These are phyloP conservation scores for Tor tambroides DNA, from an alignment of 2,113 vertebrate species.

Conservation along the genomic window DNA sequence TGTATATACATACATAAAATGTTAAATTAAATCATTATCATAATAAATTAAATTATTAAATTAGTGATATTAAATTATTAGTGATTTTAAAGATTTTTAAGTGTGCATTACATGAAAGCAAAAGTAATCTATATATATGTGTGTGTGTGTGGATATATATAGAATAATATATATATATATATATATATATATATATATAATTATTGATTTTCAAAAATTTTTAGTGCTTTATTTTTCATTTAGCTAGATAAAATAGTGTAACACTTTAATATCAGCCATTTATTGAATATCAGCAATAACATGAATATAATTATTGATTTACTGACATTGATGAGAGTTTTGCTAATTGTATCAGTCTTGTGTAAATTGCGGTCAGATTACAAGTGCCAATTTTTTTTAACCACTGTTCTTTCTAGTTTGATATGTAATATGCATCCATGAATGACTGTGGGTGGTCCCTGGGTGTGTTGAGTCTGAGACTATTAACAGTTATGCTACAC, in stretches of 20 bases:
- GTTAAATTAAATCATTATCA: no score
- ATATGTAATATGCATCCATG: background rate
- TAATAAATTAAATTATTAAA: no score
- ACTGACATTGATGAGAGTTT: background rate
- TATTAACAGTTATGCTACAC: background rate
- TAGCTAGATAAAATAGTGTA: background rate
- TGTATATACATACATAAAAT: no score
- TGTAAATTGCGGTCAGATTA: background rate
- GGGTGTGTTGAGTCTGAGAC: background rate
- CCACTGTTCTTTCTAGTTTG: background rate
- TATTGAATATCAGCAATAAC: no score
- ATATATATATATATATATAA: background rate
- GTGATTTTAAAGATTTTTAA: no score
- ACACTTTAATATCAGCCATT: no score
- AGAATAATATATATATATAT: no score
- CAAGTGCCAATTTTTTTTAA: background rate
- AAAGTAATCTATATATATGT: no score
- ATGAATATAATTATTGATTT: background rate
- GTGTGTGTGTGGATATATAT: no score
- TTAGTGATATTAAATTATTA: no score
- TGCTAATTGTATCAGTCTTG: background rate
- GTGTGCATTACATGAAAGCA: no score
- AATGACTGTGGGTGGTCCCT: background rate
- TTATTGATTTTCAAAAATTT: background rate
- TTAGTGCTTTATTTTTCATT: background rate